Evolutionary conservation across 2,888 invertebrate species (phyloP).

Genomic region (Drosophila parthenogenetica): DNA sequence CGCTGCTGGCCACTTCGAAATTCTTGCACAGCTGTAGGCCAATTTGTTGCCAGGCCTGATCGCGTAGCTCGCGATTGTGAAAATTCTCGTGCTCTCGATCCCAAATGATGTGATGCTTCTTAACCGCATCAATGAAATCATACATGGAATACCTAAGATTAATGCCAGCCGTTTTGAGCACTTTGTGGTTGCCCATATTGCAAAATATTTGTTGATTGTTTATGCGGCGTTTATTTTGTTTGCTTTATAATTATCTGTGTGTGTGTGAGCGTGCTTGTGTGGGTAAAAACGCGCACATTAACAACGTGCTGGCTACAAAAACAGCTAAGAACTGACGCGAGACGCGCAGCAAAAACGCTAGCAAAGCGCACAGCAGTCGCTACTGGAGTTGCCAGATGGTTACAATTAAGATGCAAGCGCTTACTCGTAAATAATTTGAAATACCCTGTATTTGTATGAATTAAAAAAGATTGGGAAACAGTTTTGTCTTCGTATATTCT

Average conservation of each 20-base stretch:
- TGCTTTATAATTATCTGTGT: conserved; percentile 2
- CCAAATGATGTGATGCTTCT: conserved; percentile 64
- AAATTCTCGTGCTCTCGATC: conserved; percentile 67
- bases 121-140: conserved; percentile 71
- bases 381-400: conserved; percentile 40
- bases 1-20: conserved; percentile 42
- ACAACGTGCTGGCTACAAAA: conserved; percentile 57
- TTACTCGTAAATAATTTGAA: no score
- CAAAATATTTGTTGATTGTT: conserved; percentile 16
- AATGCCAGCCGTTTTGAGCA: conserved; percentile 62
- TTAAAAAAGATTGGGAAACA: no score
- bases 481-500: no score
- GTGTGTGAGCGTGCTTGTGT: conserved; percentile 5
- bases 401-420: conserved; percentile 1
- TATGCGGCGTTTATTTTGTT: conserved; percentile 17
- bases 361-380: conserved; percentile 58
- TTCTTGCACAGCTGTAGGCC: conserved; percentile 58
- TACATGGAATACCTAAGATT: conserved; percentile 70
- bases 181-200: conserved; percentile 74
- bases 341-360: conserved; percentile 50
- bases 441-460: background rate
- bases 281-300: conserved; percentile 45
- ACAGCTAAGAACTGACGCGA: conserved; percentile 54
- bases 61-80: conserved; percentile 69
- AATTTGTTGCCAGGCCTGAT: conserved; percentile 69